These are phyloP conservation scores for Oreochromis aureus DNA, from an alignment of 2,113 vertebrate genomes.

Conservation along the genomic window DNA sequence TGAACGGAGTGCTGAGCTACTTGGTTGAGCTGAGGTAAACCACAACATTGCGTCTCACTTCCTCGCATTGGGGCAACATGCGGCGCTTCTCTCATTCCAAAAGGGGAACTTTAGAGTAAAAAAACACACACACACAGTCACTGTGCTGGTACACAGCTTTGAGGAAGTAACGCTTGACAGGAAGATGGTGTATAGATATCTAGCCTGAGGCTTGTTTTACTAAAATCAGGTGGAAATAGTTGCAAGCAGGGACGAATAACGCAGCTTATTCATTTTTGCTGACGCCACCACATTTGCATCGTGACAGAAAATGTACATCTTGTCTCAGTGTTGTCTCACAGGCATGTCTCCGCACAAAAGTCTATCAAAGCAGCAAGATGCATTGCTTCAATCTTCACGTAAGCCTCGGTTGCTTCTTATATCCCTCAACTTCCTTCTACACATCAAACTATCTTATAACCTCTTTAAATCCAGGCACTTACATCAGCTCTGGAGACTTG, in stretches of 20 bases:
- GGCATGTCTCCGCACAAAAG: not conserved
- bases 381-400: not conserved
- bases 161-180: conserved; percentile 33
- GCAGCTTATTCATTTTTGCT: not conserved
- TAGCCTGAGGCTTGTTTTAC: not conserved
- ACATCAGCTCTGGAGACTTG: not conserved
- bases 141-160: not conserved
- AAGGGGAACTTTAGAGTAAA: conserved; percentile 23
- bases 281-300: not conserved
- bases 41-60: conserved; percentile 24
- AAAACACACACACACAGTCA: not conserved
- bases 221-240: not conserved
- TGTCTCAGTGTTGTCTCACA: not conserved
- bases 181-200: not conserved
- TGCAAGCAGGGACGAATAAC: not conserved
- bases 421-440: not conserved
- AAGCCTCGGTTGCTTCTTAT: not conserved
- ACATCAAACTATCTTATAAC: not conserved
- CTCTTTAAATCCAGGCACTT: not conserved
- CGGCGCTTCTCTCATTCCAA: conserved; percentile 2
- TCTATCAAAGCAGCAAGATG: not conserved
- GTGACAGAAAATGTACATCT: not conserved
- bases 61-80: not conserved
- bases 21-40: conserved; percentile 25
- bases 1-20: conserved; percentile 16